Conservation (phyloP, 2,113 vertebrate genomes). For the Caranx ignobilis region DNA sequence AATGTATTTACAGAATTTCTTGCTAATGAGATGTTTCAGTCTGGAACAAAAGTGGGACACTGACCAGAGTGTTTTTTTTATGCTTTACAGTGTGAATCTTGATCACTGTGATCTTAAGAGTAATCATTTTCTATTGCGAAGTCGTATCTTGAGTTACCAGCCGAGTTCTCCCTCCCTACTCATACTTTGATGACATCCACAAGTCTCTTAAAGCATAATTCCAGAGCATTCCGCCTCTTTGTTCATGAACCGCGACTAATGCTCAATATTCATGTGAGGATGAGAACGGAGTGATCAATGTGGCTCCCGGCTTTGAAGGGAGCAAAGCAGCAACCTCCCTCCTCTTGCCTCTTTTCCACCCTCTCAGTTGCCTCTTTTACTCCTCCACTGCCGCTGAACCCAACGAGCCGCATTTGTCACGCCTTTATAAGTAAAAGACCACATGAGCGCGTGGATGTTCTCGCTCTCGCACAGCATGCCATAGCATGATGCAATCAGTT, state of each 20-base stretch:
- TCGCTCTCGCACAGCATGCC: constrained; percentile 4
- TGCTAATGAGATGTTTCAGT: not conserved
- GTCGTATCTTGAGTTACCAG: not conserved
- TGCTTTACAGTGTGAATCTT: not conserved
- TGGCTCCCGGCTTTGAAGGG: constrained; percentile 51
- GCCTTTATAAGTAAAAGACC: constrained; percentile 18
- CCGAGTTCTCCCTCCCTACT: constrained; percentile 3
- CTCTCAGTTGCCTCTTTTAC: constrained; percentile 6
- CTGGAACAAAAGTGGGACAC: too few species aligned
- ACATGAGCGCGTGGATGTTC: constrained; percentile 9
- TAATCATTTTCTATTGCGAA: not conserved
- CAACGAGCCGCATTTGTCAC: constrained; percentile 11
- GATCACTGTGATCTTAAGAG: constrained; percentile 8
- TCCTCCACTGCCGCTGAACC: constrained; percentile 20
- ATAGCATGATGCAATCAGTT: constrained; percentile 22
- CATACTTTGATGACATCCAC: constrained; percentile 22
- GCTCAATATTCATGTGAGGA: constrained; percentile 63
- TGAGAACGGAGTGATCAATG: constrained; percentile 52
- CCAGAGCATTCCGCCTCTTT: constrained; percentile 36
- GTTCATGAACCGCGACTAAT: constrained; percentile 63
- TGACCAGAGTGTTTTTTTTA: not conserved
- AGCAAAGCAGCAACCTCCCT: constrained; percentile 32
- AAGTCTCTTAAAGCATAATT: constrained; percentile 44
- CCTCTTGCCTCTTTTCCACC: not conserved
- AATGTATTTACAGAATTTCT: too few species aligned